These are phyloP conservation scores for Pterocles burchelli DNA, from an alignment of 2,113 vertebrate species.

Conservation along the genomic window DNA sequence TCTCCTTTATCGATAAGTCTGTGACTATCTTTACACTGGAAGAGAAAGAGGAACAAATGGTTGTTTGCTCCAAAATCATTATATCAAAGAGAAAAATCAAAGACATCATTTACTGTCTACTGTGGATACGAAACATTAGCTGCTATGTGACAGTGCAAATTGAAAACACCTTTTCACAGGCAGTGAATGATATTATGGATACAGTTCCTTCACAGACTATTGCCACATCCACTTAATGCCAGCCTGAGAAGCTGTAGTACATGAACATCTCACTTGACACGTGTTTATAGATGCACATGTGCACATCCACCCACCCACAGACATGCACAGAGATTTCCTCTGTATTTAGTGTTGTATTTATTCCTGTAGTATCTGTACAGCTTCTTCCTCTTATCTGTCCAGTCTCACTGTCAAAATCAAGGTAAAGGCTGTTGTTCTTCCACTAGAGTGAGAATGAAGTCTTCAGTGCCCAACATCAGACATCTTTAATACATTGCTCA, in stretches of 20 bases:
- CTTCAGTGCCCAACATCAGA: not conserved
- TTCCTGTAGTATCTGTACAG: not conserved
- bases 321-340: not conserved
- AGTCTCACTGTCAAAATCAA: not conserved
- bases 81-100: not conserved
- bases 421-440: not conserved
- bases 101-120: not conserved
- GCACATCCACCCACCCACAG: not conserved
- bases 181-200: not conserved
- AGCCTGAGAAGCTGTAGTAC: not conserved
- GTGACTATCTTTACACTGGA: not conserved
- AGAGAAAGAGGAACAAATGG: not conserved
- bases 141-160: not conserved
- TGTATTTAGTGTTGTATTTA: not conserved
- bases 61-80: not conserved
- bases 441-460: not conserved
- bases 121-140: not conserved
- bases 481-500: fast-evolving
- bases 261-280: not conserved
- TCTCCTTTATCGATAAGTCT: constrained; percentile 82
- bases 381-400: not conserved
- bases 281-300: not conserved
- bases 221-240: not conserved
- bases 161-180: not conserved
- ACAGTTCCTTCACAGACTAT: not conserved